These are phyloP conservation scores for Belonocnema kinseyi DNA, from an alignment of 1,140 invertebrate genomes.

Conservation along the genomic window DNA sequence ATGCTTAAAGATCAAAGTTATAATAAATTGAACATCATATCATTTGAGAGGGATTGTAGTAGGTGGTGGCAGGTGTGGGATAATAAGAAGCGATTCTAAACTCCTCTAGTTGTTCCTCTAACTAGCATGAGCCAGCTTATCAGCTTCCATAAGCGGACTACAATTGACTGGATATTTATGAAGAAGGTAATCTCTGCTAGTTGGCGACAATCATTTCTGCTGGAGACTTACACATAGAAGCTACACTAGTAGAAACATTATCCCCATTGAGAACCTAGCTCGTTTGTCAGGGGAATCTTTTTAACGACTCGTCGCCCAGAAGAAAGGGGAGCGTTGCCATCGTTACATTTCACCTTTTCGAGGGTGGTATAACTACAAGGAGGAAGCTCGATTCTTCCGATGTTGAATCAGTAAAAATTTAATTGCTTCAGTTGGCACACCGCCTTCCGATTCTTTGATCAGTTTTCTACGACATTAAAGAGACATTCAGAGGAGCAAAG, in stretches of 20 bases:
- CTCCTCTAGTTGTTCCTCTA: not conserved
- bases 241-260: not conserved
- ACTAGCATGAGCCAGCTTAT: constrained; percentile 20
- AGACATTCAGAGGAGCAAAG: too few species aligned
- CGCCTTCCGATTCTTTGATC: too few species aligned
- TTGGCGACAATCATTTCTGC: not conserved
- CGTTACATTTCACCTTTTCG: not conserved
- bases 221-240: not conserved
- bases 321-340: not conserved
- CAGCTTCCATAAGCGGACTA: constrained; percentile 13
- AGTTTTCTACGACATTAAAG: too few species aligned
- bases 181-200: not conserved
- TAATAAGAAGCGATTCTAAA: constrained; percentile 5
- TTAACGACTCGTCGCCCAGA: not conserved
- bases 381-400: not conserved
- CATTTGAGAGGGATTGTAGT: not conserved
- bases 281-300: not conserved
- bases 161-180: constrained; percentile 9
- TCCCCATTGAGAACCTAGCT: not conserved
- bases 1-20: not conserved
- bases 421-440: not conserved
- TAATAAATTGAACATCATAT: not conserved
- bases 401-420: constrained; percentile 8
- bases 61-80: not conserved
- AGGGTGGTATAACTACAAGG: not conserved